Evolutionary conservation across 1,140 invertebrate species (phyloP), one percentile per base, ranked within the genome.

Genomic region (Galleria mellonella): DNA sequence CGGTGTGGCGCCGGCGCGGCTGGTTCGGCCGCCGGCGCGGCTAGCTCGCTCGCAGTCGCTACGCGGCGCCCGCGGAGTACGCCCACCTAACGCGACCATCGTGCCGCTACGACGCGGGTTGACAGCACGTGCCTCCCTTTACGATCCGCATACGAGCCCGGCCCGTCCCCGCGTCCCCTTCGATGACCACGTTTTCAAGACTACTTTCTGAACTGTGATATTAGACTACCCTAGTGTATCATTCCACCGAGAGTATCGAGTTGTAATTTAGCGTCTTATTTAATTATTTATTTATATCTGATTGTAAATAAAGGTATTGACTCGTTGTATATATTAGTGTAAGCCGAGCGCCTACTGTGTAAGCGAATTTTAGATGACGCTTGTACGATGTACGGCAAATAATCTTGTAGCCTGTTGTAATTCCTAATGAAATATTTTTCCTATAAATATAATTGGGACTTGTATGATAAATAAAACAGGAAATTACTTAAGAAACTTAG

Each of bases 131-230:
- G 71, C 76, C 0, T 83, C 81, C 0, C 47, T 81, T 0, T 72
- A 74, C 45, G 77, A 75, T 9, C 53, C 52, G 12, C 50, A 47
- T 29, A 48, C 48, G 8, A 55, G 9, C 49, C 36, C 6, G 32
- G 41, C 38, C 9, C 31, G 39, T n/a, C 30, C 52, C 5, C 29
- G 17, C 32, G 42, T 47, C 8, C 45, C 46, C 8, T 40, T 71
- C 38, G 64, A 73, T 14, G 60, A 59, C 48, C 67, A 79, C 62
- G 51, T 70, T 50, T 69, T 76, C 63, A 82, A 84, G 67, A 83
- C 78, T 69, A 63, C 76, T 48, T 79, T 84, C 58, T 84, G 57
- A 83, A 62, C 77, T 82, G 79, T 83, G 78, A 83, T 83, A 83
- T 72, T 79, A 40, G 45, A 12, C 13, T 39, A 17, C 37, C 12